phyloP scores from a whole-genome alignment of 1,140 invertebrate species.

The Mylabris phalerata region DNA sequence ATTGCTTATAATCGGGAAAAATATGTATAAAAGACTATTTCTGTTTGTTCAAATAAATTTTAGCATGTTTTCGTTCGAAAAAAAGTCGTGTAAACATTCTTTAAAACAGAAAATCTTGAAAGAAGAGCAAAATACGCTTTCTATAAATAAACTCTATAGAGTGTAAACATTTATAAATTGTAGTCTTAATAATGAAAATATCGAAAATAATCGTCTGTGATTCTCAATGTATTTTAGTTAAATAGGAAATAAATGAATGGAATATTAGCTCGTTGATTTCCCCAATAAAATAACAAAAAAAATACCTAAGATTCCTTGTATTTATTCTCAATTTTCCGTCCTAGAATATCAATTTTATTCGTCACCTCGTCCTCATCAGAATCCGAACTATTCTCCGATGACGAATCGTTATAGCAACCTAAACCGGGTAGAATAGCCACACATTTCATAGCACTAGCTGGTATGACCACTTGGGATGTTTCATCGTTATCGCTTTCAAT shows the following conservation, averaged over 20 bases:
- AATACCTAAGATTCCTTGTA: slow-evolving; percentile 24
- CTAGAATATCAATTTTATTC: slow-evolving; percentile 50
- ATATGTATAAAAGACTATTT: no score
- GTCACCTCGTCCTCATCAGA: slow-evolving; percentile 48
- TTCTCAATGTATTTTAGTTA: slow-evolving; percentile 11
- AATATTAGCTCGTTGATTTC: no score
- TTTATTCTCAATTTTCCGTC: slow-evolving; percentile 47
- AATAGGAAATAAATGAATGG: slow-evolving; percentile 2
- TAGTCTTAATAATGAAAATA: background rate
- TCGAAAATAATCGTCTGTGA: background rate
- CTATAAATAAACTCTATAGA: background rate
- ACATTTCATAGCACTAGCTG: slow-evolving; percentile 50
- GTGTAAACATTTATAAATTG: background rate
- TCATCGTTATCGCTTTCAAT: slow-evolving; percentile 20
- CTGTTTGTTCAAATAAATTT: no score
- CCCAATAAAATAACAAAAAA: no score
- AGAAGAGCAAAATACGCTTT: slow-evolving; percentile 14
- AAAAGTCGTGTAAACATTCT: no score
- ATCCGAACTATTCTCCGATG: slow-evolving; percentile 55
- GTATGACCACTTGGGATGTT: background rate
- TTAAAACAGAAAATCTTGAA: background rate
- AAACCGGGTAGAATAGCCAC: slow-evolving; percentile 72
- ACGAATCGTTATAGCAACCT: slow-evolving; percentile 64
- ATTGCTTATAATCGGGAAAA: no score
- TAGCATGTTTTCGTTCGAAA: no score